A percentile compares a stretch with the other conserved stretches of the same genome.
Evolutionary conservation across 53 echinoderm and acorn worm species (phyloP).

Genomic region (Echinometra lucunter): DNA sequence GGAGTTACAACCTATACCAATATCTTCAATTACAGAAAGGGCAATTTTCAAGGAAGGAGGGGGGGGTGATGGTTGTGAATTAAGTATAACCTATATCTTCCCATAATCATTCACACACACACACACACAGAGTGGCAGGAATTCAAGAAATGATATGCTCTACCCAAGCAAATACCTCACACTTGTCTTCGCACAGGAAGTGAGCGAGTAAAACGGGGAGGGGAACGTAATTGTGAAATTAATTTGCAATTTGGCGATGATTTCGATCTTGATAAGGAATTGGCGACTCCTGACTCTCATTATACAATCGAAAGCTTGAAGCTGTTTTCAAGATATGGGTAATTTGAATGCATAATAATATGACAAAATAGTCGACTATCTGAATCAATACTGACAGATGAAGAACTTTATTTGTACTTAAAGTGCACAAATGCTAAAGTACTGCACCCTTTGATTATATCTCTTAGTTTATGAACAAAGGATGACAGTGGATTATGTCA

Average conservation of each 20-base stretch:
- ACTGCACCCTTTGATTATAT: too few relatives aligned
- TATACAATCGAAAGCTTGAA: conserved; percentile 38
- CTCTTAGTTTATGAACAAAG: too few relatives aligned
- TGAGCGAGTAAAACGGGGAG: conserved; percentile 61
- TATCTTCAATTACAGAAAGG: neutral
- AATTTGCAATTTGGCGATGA: conserved; percentile 59
- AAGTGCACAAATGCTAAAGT: too few relatives aligned
- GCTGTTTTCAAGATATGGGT: conserved; percentile 29
- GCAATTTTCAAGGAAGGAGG: neutral
- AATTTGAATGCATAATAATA: conserved; percentile 27
- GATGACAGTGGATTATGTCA: neutral
- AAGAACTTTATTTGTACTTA: too few relatives aligned
- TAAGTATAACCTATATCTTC: neutral
- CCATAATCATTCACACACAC: neutral
- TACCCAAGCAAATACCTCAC: neutral
- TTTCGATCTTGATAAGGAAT: conserved; percentile 58
- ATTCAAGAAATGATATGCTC: neutral
- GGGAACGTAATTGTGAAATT: conserved; percentile 68
- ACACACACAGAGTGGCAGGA: neutral
- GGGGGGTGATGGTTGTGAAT: neutral
- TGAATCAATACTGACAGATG: neutral
- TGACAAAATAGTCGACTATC: neutral
- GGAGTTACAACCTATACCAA: neutral
- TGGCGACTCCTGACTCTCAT: conserved; percentile 48
- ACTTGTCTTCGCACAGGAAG: conserved; percentile 54